A percentile compares a stretch with the other conserved stretches of the same genome.
These are phyloP conservation scores for Scaptomyza reducta DNA, from an alignment of 2,888 invertebrate genomes.

Conservation along the genomic window DNA sequence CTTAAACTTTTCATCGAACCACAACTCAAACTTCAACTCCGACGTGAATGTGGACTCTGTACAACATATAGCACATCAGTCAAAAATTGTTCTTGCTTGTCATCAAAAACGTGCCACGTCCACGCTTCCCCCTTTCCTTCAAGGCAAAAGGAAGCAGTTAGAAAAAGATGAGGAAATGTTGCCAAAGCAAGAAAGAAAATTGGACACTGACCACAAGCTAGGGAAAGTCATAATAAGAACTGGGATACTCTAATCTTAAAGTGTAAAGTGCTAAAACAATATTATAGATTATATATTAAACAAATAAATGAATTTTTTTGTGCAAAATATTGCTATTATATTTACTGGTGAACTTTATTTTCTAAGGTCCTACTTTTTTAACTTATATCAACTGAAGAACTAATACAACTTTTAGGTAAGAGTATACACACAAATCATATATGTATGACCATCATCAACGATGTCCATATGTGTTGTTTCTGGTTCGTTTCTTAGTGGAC, in stretches of 20 bases:
- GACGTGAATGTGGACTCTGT: slow-evolving; percentile 38
- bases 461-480: slow-evolving; percentile 50
- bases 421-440: slow-evolving; percentile 22
- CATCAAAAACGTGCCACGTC: slow-evolving; percentile 73
- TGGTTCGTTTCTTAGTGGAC: slow-evolving; percentile 32
- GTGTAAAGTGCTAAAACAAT: not conserved
- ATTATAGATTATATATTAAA: too few species aligned
- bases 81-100: slow-evolving; percentile 77
- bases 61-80: slow-evolving; percentile 75
- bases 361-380: not conserved
- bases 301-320: not conserved
- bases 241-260: slow-evolving; percentile 25
- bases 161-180: slow-evolving; percentile 50
- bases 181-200: slow-evolving; percentile 49
- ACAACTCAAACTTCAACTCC: slow-evolving; percentile 31
- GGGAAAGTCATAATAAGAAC: not conserved
- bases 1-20: slow-evolving; percentile 55
- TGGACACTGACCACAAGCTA: slow-evolving; percentile 48
- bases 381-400: not conserved
- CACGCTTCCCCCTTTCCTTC: slow-evolving; percentile 17
- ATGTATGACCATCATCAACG: slow-evolving; percentile 13
- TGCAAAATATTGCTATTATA: not conserved
- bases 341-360: not conserved
- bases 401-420: slow-evolving; percentile 5
- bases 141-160: slow-evolving; percentile 22